Evolutionary conservation across 2,888 invertebrate species (phyloP), one percentile per base, ranked within the genome.

Genomic region (Trissolcus japonicus): DNA sequence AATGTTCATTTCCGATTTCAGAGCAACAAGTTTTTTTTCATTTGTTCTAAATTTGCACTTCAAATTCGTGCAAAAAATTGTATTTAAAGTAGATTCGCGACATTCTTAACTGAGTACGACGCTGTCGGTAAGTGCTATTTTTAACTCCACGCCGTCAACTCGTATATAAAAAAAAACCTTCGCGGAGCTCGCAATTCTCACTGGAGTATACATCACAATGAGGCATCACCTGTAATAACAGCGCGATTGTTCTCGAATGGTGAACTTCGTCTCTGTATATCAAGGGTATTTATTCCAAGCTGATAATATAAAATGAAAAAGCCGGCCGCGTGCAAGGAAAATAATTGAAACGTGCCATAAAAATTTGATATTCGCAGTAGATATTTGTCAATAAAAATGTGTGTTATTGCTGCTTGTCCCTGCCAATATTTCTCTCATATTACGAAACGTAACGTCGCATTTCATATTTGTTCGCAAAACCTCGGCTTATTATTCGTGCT

Each of bases 141-240:
- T 51, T 57, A 66, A 51, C 66, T 66, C 55, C n/a, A 7, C 16
- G 25, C 46, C 51, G 66, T 63, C 54, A 40, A 50, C 46, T 56
- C 55, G 35, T 35, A 56, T n/a, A 40, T 35, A 35, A 35, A 35
- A 29, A 43, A 56, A 46, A 50, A 46, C 56, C 46, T 40, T 14
- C 14, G 43, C 29, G 50, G 29, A 19, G 17, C 29, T 50, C 66
- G 25, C 25, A 25, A 56, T 66, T 66, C 51, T 50, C 66, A 66
- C 13, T 16, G 41, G 54, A 25, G 54, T 50, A 56, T 17, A 56
- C 66, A 11, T 35, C 35, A 66, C 57, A 66, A 57, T 62, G 66
- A 66, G 53, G 35, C 35, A 35, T 35, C 67, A 67, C 67, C 67
- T 67, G 67, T 59, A 66, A 59, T 53, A 67, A 67, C 53, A 67